Conservation (phyloP, 2,113 vertebrate species). For the Tetrao urogallus region DNA sequence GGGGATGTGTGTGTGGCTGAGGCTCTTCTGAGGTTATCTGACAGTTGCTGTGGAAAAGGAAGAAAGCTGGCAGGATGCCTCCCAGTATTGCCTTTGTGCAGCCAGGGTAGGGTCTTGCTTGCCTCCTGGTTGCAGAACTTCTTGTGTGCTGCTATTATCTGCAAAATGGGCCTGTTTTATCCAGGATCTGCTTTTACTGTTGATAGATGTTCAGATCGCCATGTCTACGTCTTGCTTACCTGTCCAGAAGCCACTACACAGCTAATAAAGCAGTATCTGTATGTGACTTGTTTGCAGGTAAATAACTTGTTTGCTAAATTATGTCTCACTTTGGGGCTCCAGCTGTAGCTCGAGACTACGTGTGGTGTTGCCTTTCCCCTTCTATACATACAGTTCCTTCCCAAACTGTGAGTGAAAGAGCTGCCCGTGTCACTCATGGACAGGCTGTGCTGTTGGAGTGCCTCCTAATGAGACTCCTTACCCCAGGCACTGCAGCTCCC, state of each 20-base stretch:
- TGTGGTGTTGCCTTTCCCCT: not conserved
- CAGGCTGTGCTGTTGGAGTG: fast-evolving
- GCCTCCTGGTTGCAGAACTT: not conserved
- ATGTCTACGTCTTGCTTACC: not conserved
- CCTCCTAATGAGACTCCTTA: not conserved
- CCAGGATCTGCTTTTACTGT: not conserved
- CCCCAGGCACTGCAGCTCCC: not conserved
- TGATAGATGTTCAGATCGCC: not conserved
- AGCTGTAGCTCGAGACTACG: not conserved
- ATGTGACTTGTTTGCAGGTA: not conserved
- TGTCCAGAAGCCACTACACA: not conserved
- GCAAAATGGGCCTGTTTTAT: not conserved
- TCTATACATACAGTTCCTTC: not conserved
- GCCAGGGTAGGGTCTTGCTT: fast-evolving
- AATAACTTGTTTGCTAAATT: not conserved
- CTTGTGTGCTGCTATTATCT: not conserved
- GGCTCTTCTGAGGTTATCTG: not conserved
- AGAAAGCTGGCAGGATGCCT: not conserved
- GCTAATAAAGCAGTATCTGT: not conserved
- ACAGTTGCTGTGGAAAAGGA: not conserved
- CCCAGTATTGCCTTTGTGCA: not conserved
- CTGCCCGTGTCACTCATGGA: not conserved
- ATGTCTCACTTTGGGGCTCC: not conserved
- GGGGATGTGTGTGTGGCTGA: not conserved
- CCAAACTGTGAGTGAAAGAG: not conserved